Base-by-base conservation (phyloP, 2,888 invertebrate genomes). In the Galeruca laticollis region DNA sequence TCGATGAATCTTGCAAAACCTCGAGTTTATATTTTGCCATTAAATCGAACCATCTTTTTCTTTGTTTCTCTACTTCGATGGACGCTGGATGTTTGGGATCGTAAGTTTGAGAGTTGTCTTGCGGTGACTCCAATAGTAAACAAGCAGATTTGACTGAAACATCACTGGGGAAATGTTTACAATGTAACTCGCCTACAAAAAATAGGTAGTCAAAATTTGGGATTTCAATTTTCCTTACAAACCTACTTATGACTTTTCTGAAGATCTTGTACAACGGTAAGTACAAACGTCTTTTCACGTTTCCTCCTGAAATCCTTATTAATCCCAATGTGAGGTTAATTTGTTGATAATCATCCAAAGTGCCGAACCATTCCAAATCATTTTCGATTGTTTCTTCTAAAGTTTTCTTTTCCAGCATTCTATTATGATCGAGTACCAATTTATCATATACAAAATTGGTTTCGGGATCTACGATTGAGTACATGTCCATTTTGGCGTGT, bases 281-380 rank as follows among this genome's bases (percentile, higher is more conserved):
- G 47, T 76, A 79, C 33, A 78, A 35, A 65, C 68, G 74, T 31
- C 73, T 69, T n/a, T 73, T 74, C 18, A 76, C 65, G 10, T 63
- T 64, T 11, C 75, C 74, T 6, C 74, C 76, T 43, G 70, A 67
- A 15, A 77, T 11, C 13, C 69, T 40, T 15, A 79, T 47, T 2
- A 76, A 47, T 72, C 75, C 65, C 20, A 77, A 71, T 1, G 76
- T 52, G 10, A 77, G 52, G 8, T 68, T 51, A 9, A 75, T 66
- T 73, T 80, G 79, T 1, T 70, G 64, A 18, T 69, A 21, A 33
- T 76, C 72, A 2, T 70, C 62, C 6, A 78, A 60, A 8, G 62
- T 70, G 1, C 37, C 62, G 63, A 78, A 77, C 80, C 80, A 80
- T 13, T 69, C 59, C n/a, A 76, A 21, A 66, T 79, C 77, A 8